Base-by-base conservation (phyloP, 2,888 invertebrate species). In the Drosophila eohydei region DNA sequence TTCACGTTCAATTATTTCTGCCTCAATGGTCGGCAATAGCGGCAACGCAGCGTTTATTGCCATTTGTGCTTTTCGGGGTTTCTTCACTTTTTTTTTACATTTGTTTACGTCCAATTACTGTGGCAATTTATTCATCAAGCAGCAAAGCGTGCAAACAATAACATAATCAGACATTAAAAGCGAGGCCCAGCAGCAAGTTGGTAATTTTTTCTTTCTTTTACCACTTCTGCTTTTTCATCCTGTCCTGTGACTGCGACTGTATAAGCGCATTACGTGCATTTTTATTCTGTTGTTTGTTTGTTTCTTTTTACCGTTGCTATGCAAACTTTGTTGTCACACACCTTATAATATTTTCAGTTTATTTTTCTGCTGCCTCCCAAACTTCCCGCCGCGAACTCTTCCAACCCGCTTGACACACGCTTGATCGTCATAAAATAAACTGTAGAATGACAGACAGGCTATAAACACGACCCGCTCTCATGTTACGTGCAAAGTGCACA, bases 81-180 rank as follows among this genome's bases (percentile, higher is more conserved):
- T 68, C 52, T 63, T 64, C 52, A 44, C 64, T 63, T 38, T n/a
- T 41, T 43, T 66, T 59, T 52, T 26, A 28, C 58, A 60, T 74
- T 74, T 70, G 48, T 52, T 50, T 77, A 44, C 62, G 65, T 59
- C 63, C 88, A 87, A 83, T 87, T 78, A 76, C 78, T 61, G 60
- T 63, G 66, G 71, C 88, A 84, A 72, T 84, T 87, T 87, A 79
- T 81, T 81, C 77, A 79, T 77, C 67, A 74, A 66, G 55, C 59
- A 63, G 63, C 60, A 80, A 67, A 65, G 64, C 65, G 40, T 65
- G 50, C 74, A 62, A 77, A 59, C 73, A 60, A 76, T 56, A 59
- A 71, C 51, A 58, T 11, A 32, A 62, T 43, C 11, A 38, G 34
- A 32, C 16, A 11, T 52, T n/a, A 44, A 41, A 63, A 36, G 21